Evolutionary conservation across 2,888 invertebrate species (phyloP).

Genomic region (Protodeltote pygarga): DNA sequence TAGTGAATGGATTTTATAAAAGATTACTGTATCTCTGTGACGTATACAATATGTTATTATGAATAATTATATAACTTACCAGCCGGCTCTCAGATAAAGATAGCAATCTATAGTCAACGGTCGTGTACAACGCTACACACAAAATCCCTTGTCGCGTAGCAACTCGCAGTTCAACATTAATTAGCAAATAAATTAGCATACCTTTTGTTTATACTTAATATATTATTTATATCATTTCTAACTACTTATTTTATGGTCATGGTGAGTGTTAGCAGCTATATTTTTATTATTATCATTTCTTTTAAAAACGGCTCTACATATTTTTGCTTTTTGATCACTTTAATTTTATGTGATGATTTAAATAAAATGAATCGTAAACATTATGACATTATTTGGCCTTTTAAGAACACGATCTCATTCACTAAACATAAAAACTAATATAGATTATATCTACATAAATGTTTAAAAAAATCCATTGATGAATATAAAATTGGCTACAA

Average conservation of each 20-base stretch:
- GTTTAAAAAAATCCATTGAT: conserved; percentile 12
- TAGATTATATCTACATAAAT: conserved; percentile 1
- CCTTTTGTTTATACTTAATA: neutral
- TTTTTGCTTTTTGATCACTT: no score
- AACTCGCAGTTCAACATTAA: conserved; percentile 13
- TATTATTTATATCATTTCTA: neutral
- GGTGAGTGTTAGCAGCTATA: conserved; percentile 19
- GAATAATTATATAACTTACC: conserved; percentile 74
- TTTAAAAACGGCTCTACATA: neutral
- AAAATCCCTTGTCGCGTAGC: conserved; percentile 10
- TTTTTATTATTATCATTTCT: neutral
- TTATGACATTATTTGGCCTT: conserved; percentile 11
- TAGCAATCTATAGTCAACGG: conserved; percentile 66
- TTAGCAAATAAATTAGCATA: conserved; percentile 3
- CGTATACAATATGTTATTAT: conserved; percentile 63
- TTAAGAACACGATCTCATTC: conserved; percentile 9
- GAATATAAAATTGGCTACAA: conserved; percentile 13
- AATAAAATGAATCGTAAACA: conserved; percentile 6
- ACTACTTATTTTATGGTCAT: conserved; percentile 1
- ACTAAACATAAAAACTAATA: conserved; percentile 2
- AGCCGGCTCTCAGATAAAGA: conserved; percentile 65
- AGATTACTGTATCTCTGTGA: conserved; percentile 48
- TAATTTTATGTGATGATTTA: conserved; percentile 1
- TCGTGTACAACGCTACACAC: conserved; percentile 51
- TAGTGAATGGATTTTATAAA: conserved; percentile 35